phyloP scores from a whole-genome alignment of 2,113 vertebrate species.

The Nicator chloris region DNA sequence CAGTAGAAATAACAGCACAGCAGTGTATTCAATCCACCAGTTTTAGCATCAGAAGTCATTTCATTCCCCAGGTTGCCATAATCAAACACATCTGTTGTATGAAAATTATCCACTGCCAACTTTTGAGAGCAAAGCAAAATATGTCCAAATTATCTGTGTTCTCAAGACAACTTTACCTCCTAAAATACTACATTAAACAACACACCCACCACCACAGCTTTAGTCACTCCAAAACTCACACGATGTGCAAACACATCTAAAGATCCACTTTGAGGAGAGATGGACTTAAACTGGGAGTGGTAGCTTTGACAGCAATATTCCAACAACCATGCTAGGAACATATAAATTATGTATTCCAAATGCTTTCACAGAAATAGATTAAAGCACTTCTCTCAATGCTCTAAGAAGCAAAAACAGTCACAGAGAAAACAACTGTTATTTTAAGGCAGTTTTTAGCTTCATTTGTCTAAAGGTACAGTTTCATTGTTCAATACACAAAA shows the following conservation, averaged over 20 bases:
- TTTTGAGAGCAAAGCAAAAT: background rate
- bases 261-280: background rate
- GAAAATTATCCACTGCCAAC: background rate
- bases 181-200: background rate
- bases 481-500: background rate
- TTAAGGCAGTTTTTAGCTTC: background rate
- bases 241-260: background rate
- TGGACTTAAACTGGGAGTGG: background rate
- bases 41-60: background rate
- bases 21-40: background rate
- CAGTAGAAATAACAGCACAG: background rate
- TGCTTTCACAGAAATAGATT: background rate
- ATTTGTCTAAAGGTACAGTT: background rate
- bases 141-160: background rate
- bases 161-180: background rate
- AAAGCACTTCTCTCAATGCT: background rate
- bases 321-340: background rate
- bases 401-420: background rate
- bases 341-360: background rate
- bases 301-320: background rate
- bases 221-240: background rate
- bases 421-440: background rate
- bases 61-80: background rate
- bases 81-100: slow-evolving; percentile 26
- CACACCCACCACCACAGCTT: background rate